Base-by-base conservation (phyloP, 1,140 invertebrate species). In the Panulirus ornatus region DNA sequence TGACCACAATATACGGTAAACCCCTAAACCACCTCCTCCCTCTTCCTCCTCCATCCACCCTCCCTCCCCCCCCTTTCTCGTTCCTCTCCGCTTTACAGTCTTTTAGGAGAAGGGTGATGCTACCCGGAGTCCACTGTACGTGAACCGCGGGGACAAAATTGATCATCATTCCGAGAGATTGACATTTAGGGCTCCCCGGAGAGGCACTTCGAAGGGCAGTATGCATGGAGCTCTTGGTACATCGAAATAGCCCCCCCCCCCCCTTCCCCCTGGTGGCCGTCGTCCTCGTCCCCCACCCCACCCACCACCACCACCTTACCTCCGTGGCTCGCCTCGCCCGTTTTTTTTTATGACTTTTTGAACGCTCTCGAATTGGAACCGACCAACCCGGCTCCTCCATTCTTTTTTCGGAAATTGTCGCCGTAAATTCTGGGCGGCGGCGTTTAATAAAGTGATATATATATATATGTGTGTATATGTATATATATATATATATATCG, bases 331-430 rank as follows among this genome's bases (percentile, higher is more conserved):
- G 63, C 87, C 66, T 42, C 16, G 34, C 66, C 79, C 84, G 58
- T 89, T 81, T 79, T 89, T 89, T 89, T 89, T 89, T 89, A 89
- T 89, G 87, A 89, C 66, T 89, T 89, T 89, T 89, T 89, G 87
- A 89, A 89, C 79, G 87, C 87, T 83, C 76, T 83, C 81, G 79
- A 83, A 83, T 89, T 82, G 87, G 87, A 75, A 81, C 40, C 79
- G 75, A 79, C 47, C 75, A 58, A 51, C 85, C 75, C 51, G 85
- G 51, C 75, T 79, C 58, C 85, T 63, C 73, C 85, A 88, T 88
- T 88, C 85, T 88, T 88, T 88, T 66, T 78, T 78, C 71, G 58
- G 85, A 79, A 88, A 88, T 88, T 66, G 75, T 63, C 40, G 85
- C 58, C 76, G 85, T 88, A 88, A 88, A 88, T 88, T 88, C 81